Evolutionary conservation across 2,113 vertebrate species (phyloP).

Genomic region (Malurus elegans): DNA sequence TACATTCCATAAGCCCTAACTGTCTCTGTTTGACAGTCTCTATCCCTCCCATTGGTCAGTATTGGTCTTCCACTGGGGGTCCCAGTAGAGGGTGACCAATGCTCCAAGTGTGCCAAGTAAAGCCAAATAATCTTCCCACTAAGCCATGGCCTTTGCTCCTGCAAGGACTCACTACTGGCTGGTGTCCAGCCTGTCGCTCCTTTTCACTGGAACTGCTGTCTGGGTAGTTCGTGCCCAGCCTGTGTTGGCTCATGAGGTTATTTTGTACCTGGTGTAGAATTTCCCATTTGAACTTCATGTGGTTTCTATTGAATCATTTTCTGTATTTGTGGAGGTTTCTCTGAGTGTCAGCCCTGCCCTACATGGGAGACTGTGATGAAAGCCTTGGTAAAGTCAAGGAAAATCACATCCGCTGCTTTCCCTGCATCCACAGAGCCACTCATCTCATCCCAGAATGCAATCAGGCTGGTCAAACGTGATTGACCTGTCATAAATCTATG

Average conservation of each 20-base stretch:
- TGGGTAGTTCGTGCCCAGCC: background rate
- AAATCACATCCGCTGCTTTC: background rate
- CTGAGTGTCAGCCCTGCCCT: background rate
- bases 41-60: background rate
- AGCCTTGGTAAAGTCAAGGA: background rate
- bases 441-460: background rate
- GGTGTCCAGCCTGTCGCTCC: fast-evolving
- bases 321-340: background rate
- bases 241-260: background rate
- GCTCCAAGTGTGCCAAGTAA: background rate
- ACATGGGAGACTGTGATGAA: background rate
- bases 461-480: background rate
- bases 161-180: background rate
- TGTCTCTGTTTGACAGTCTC: background rate
- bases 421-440: background rate
- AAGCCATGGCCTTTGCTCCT: background rate
- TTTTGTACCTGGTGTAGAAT: background rate
- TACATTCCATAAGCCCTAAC: background rate
- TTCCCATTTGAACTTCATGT: background rate
- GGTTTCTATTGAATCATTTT: background rate
- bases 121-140: background rate
- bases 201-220: background rate
- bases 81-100: background rate
- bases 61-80: background rate
- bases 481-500: background rate